These are phyloP conservation scores for Rissa tridactyla DNA, from an alignment of 2,113 vertebrate species.

Conservation along the genomic window DNA sequence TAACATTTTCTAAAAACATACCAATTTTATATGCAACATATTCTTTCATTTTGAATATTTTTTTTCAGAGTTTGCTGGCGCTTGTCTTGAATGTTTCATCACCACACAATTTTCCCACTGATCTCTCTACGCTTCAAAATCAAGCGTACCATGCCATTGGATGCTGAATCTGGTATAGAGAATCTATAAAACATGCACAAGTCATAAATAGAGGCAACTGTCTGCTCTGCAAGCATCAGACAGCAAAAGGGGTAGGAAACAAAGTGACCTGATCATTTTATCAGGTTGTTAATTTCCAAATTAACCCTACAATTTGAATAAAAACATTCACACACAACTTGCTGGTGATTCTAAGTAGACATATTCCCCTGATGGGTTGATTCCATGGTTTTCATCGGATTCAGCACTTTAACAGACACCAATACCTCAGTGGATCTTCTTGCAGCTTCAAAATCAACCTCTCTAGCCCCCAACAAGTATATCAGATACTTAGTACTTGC, in stretches of 20 bases:
- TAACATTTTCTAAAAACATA: not conserved
- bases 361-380: not conserved
- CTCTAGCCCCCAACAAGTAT: not conserved
- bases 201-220: not conserved
- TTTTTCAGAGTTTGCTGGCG: not conserved
- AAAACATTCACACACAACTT: not conserved
- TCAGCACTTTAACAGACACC: not conserved
- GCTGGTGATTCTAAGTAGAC: not conserved
- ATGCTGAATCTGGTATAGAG: not conserved
- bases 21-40: not conserved
- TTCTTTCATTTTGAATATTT: not conserved
- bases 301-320: not conserved
- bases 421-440: not conserved
- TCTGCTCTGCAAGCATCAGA: not conserved
- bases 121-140: not conserved
- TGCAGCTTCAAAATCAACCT: not conserved
- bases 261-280: not conserved
- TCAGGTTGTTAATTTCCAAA: not conserved
- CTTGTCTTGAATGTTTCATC: not conserved
- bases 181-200: not conserved
- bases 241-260: not conserved
- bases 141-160: accelerated
- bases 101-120: not conserved
- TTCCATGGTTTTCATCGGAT: not conserved
- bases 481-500: not conserved